Percentiles rank a stretch among this genome's conserved stretches.
Conservation (phyloP, 2,797 vertebrate genomes). For the Gadopsis bispinosus region DNA sequence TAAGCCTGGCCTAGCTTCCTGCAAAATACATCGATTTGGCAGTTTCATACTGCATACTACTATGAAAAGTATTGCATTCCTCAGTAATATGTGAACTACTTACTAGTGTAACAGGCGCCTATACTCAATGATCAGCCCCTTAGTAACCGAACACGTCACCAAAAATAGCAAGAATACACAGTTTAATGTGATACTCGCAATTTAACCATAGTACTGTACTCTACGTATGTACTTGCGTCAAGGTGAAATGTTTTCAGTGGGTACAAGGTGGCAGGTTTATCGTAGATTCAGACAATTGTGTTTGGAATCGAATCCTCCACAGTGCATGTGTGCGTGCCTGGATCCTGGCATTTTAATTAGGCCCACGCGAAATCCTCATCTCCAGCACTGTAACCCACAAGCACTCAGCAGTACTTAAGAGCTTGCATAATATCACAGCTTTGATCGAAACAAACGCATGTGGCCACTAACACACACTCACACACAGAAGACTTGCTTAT, state of each 20-base stretch:
- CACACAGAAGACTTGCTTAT: neutral
- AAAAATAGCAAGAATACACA: neutral
- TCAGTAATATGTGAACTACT: neutral
- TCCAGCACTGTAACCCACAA: constrained; percentile 63
- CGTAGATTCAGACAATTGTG: constrained; percentile 42
- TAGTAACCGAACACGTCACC: no score
- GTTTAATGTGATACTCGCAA: neutral
- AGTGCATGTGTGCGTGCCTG: neutral
- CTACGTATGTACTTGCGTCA: neutral
- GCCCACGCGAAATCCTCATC: constrained; percentile 72
- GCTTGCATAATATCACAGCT: constrained; percentile 60
- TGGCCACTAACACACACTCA: neutral
- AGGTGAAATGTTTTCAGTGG: neutral
- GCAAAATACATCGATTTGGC: no score
- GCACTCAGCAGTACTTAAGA: constrained; percentile 55
- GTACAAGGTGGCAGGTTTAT: constrained; percentile 8
- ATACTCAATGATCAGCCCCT: no score
- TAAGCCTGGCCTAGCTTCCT: no score
- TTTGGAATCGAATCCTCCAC: constrained; percentile 37
- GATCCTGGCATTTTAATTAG: constrained; percentile 63
- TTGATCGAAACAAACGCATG: constrained; percentile 50
- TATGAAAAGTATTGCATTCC: no score
- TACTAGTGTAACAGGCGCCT: no score
- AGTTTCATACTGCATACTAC: no score
- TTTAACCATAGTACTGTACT: neutral